Evolutionary conservation across 1,140 invertebrate genomes (phyloP), one percentile per base, ranked within the genome.

Genomic region (Achroia grisella): DNA sequence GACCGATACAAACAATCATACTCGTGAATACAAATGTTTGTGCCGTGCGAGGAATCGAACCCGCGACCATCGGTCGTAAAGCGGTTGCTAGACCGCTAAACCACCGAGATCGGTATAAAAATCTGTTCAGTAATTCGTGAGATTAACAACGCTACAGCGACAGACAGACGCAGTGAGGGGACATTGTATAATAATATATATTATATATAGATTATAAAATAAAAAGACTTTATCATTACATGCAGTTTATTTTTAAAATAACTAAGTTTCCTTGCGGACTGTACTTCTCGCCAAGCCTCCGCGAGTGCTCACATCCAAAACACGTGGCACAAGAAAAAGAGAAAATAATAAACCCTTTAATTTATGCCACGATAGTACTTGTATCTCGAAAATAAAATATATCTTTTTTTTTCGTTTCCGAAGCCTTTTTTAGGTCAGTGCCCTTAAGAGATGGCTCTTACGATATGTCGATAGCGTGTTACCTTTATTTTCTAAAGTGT

Each of bases 351-450:
- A 79, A 81, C 61, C 69, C 75, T 80, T 78, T 81, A 81, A 84
- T 84, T 84, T 84, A 84, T 84, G 67, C 80, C 76, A 74, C 72
- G 76, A 84, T 82, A 84, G 72, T 77, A 77, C 70, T 77, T 71
- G 70, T 71, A 82, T 82, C 74, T 84, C 63, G 74, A 81, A 82
- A 79, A 81, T 80, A 84, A 84, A 81, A 77, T 81, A 80, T 78
- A 67, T 64, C 55, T 55, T 63, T 64, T 75, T 76, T 59, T 66
- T 60, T 55, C 54, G 40, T 58, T 39, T 46, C 42, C 23, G 42
- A 42, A 58, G 35, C 58, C 67, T 73, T 82, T 81, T 83, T 74
- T 77, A 60, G 78, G 71, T 82, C 76, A 80, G 54, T 75, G 74
- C 48, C 76, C 78, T 54, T 59, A 42, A 74, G 73, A 74, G 80